These are phyloP conservation scores for Dione juno DNA, from an alignment of 2,888 invertebrate genomes.

Conservation along the genomic window DNA sequence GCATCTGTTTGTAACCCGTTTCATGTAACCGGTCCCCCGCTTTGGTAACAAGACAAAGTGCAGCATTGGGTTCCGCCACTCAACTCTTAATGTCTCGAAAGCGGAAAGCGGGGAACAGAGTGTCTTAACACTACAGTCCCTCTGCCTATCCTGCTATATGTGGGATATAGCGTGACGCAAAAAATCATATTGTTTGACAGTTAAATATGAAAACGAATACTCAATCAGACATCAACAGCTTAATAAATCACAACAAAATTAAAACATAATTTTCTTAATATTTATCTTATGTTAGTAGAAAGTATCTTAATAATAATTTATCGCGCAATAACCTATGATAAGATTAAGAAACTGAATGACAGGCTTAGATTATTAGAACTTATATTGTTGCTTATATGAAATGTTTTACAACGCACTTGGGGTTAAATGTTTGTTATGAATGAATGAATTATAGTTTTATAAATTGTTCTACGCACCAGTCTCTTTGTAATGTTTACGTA, in stretches of 20 bases:
- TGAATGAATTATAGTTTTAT: constrained; percentile 16
- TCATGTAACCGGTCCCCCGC: no score
- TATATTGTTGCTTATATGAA: constrained; percentile 17
- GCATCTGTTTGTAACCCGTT: no score
- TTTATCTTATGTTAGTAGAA: constrained; percentile 7
- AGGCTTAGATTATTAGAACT: neutral
- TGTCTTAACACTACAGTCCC: no score
- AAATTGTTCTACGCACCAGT: constrained; percentile 8
- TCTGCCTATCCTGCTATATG: no score
- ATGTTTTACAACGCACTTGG: constrained; percentile 4
- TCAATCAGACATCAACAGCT: no score
- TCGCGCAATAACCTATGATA: constrained; percentile 37
- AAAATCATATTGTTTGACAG: no score
- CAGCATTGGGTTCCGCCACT: no score
- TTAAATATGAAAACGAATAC: no score
- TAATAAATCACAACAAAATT: neutral
- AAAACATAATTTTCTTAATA: neutral
- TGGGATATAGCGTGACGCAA: no score
- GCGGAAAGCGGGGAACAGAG: no score
- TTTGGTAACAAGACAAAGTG: no score
- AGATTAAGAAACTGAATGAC: constrained; percentile 21
- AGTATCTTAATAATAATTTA: constrained; percentile 23
- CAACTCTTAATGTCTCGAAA: no score
- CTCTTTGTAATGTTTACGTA: constrained; percentile 6
- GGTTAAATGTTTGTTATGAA: constrained; percentile 19